Conservation (phyloP, 2,113 vertebrate species). For the Climacteris rufus region DNA sequence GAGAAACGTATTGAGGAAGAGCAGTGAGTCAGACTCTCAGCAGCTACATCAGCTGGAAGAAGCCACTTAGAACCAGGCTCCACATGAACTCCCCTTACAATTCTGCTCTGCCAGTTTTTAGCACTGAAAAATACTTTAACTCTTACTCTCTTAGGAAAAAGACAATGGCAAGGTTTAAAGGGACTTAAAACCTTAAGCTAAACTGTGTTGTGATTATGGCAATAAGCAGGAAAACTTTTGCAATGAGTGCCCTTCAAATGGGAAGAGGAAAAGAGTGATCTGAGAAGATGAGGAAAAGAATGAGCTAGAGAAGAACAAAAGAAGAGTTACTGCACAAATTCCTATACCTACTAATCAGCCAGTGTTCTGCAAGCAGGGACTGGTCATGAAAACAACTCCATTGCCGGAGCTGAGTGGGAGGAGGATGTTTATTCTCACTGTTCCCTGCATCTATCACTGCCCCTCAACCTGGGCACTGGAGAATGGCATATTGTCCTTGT, state of each 20-base stretch:
- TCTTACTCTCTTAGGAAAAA: background rate
- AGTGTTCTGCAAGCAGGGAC: background rate
- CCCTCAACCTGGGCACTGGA: background rate
- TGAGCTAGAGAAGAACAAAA: background rate
- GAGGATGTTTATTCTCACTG: background rate
- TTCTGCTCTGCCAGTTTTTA: background rate
- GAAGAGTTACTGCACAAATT: background rate
- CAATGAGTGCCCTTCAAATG: background rate
- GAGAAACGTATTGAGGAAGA: background rate
- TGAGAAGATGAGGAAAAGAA: background rate
- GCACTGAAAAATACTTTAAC: background rate
- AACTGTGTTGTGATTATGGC: fast-evolving
- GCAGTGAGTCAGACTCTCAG: background rate
- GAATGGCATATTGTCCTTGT: background rate
- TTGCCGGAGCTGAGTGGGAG: background rate
- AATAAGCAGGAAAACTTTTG: background rate
- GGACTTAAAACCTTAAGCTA: background rate
- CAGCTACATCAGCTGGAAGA: background rate
- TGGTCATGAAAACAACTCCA: background rate
- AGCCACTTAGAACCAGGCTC: background rate
- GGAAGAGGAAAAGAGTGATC: background rate
- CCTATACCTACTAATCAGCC: background rate
- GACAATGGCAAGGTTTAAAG: background rate
- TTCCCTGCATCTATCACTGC: background rate
- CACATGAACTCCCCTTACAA: background rate